Conservation (phyloP, 2,797 vertebrate species). For the Otus scops region DNA sequence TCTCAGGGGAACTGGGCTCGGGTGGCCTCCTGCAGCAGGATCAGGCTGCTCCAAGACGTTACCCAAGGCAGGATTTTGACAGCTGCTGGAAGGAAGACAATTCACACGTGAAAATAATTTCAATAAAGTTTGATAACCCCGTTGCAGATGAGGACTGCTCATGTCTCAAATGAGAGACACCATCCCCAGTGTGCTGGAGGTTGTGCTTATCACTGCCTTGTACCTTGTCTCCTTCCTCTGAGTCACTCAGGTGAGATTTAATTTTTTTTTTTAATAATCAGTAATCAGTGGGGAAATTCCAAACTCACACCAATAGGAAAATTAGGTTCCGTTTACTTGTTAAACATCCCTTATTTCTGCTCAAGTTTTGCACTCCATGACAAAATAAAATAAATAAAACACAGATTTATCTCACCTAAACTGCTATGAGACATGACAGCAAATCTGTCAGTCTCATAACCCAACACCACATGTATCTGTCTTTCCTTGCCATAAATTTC, state of each 20-base stretch:
- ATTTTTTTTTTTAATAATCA: neutral
- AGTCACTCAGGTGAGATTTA: neutral
- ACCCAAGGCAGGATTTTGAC: neutral
- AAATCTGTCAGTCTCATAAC: conserved; percentile 60
- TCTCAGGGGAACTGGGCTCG: neutral
- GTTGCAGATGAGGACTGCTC: accelerated
- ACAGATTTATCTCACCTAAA: conserved; percentile 24
- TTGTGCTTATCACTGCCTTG: neutral
- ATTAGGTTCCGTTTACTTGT: neutral
- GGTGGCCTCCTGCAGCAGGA: neutral
- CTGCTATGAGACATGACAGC: conserved; percentile 41
- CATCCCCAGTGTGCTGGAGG: neutral
- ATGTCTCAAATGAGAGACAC: neutral
- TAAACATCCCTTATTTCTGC: neutral
- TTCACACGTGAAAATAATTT: neutral
- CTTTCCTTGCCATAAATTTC: conserved; percentile 44
- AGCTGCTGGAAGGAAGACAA: neutral
- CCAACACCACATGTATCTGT: conserved; percentile 49
- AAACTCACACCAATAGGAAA: neutral
- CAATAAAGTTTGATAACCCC: neutral
- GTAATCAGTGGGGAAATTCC: neutral
- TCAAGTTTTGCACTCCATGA: neutral
- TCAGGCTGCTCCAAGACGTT: neutral
- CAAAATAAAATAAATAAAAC: conserved; percentile 44
- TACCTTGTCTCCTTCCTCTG: neutral